phyloP scores from a whole-genome alignment of 2,113 vertebrate species.

The Cyanoramphus novaezelandiae region DNA sequence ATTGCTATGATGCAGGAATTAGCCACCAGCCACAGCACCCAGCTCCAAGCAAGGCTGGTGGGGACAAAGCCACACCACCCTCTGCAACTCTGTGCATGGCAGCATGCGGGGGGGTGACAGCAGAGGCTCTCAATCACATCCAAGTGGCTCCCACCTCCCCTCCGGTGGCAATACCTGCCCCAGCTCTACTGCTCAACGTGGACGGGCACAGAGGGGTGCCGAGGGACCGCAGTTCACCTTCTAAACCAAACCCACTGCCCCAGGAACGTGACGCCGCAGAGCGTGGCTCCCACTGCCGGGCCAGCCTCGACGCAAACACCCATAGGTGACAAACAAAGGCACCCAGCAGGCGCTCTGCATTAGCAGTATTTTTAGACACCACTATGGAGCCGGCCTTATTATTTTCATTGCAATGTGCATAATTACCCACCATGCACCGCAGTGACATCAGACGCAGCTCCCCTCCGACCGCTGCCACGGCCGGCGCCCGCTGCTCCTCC shows the following conservation, averaged over 20 bases:
- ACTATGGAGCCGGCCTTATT: constrained; percentile 63
- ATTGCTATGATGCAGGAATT: background rate
- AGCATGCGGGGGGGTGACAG: rapidly evolving
- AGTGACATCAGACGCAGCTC: constrained; percentile 61
- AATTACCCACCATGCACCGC: constrained; percentile 65
- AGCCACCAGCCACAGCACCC: rapidly evolving
- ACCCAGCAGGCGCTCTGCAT: constrained; percentile 22
- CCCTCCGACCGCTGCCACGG: background rate
- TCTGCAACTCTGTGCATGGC: rapidly evolving
- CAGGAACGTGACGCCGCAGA: rapidly evolving
- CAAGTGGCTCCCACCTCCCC: background rate
- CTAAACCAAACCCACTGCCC: background rate
- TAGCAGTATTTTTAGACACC: constrained; percentile 66
- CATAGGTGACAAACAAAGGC: constrained; percentile 62
- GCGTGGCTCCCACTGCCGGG: rapidly evolving
- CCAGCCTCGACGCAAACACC: constrained; percentile 9
- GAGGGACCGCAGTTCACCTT: background rate
- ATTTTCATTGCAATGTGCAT: constrained; percentile 67
- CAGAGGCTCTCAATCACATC: background rate
- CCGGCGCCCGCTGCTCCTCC: background rate
- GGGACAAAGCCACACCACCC: background rate
- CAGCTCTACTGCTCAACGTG: rapidly evolving
- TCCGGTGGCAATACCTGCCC: background rate
- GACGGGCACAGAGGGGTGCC: rapidly evolving
- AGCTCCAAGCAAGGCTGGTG: background rate